Conservation (phyloP, 2,113 vertebrate species). For the Edolisoma coerulescens region DNA sequence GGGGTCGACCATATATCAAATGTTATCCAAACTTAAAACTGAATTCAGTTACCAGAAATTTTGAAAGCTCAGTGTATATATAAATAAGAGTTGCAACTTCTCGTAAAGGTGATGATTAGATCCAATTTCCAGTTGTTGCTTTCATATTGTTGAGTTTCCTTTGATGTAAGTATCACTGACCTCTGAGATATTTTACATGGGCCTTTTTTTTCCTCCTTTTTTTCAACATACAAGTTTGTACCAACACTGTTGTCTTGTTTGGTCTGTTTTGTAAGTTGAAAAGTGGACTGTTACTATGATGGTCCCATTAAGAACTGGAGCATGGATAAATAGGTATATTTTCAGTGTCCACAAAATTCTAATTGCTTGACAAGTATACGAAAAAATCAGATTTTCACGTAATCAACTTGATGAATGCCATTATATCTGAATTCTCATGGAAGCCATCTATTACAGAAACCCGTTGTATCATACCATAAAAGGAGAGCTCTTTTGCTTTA, state of each 20-base stretch:
- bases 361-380: not conserved
- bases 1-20: not conserved
- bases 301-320: not conserved
- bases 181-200: not conserved
- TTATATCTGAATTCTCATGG: not conserved
- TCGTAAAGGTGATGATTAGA: not conserved
- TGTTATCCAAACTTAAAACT: not conserved
- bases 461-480: not conserved
- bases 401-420: not conserved
- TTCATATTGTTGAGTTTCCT: not conserved
- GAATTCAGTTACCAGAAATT: not conserved
- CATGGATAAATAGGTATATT: not conserved
- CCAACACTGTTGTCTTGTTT: not conserved
- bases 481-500: not conserved
- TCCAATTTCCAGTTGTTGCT: not conserved
- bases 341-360: slow-evolving; percentile 16
- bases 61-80: not conserved
- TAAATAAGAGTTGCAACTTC: not conserved
- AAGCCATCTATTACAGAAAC: not conserved
- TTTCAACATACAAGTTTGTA: not conserved
- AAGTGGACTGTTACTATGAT: not conserved
- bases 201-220: not conserved
- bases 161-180: not conserved
- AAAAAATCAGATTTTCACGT: not conserved
- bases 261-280: not conserved